Conservation (phyloP, 1,140 invertebrate genomes). For the Pentalonia nigronervosa region DNA sequence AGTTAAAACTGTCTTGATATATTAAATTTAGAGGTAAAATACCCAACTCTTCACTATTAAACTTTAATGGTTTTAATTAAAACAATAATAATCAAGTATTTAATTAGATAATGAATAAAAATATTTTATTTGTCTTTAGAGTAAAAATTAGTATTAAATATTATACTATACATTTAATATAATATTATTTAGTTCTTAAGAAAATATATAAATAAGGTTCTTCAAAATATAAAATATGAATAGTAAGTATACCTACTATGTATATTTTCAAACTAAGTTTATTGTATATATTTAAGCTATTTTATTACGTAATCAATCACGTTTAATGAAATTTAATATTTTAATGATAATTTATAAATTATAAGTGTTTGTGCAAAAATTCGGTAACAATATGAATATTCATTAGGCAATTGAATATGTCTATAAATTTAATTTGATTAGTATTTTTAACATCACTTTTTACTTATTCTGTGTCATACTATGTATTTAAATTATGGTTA, state of each 20-base stretch:
- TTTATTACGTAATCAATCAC: not conserved
- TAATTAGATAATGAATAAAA: not conserved
- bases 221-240: not conserved
- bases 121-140: not conserved
- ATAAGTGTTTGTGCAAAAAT: not conserved
- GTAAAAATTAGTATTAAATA: not conserved
- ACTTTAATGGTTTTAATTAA: not conserved
- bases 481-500: conserved; percentile 1
- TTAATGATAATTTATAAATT: not conserved
- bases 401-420: not conserved
- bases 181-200: not conserved
- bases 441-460: not conserved
- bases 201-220: not conserved
- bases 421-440: conserved; percentile 19
- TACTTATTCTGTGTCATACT: not conserved
- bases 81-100: not conserved
- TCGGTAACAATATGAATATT: not conserved
- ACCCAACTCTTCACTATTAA: too few species aligned
- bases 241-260: not conserved
- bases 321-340: not conserved
- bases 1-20: not conserved
- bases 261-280: not conserved
- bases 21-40: too few species aligned
- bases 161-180: not conserved
- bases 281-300: not conserved